Evolutionary conservation across 2,888 invertebrate species (phyloP).

Genomic region (Agrilus biguttatus): DNA sequence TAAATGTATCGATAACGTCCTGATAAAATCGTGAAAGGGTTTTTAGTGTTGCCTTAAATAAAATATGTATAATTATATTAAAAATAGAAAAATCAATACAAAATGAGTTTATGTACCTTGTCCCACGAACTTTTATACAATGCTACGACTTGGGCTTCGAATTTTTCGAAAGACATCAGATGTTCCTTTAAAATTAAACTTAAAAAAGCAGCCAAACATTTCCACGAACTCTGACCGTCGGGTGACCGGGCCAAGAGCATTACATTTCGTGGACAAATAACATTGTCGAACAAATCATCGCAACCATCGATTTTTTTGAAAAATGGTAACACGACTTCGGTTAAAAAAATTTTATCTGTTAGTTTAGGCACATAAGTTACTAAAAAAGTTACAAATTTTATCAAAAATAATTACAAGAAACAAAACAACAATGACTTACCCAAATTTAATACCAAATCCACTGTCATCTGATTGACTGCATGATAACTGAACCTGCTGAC

Average conservation of each 20-base stretch:
- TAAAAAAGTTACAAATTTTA: slow-evolving; percentile 7
- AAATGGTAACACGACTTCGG: not conserved
- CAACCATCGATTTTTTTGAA: slow-evolving; percentile 2
- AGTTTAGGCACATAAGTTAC: slow-evolving; percentile 13
- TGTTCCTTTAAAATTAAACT: slow-evolving; percentile 30
- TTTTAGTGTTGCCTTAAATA: slow-evolving; percentile 13
- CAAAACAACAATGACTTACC: slow-evolving; percentile 13
- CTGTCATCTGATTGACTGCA: slow-evolving; percentile 15
- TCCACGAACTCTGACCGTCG: slow-evolving; percentile 14
- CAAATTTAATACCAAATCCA: slow-evolving; percentile 20
- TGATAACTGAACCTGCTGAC: not conserved
- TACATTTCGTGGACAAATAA: slow-evolving; percentile 21
- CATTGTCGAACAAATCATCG: slow-evolving; percentile 17
- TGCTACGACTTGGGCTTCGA: slow-evolving; percentile 52
- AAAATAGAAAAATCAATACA: not conserved
- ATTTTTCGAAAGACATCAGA: slow-evolving; percentile 41
- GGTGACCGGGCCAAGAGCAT: slow-evolving; percentile 16
- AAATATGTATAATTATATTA: not conserved
- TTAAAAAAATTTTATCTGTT: slow-evolving; percentile 5
- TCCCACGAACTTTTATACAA: slow-evolving; percentile 54
- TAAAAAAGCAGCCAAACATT: slow-evolving; percentile 16
- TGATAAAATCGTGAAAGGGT: slow-evolving; percentile 17
- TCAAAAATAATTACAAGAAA: not conserved
- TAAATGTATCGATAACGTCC: slow-evolving; percentile 10
- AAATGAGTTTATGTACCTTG: slow-evolving; percentile 12